Conservation (phyloP, 30 jellyfish, hydroid and myxozoan species). For the Pseudorhiza aurosa region DNA sequence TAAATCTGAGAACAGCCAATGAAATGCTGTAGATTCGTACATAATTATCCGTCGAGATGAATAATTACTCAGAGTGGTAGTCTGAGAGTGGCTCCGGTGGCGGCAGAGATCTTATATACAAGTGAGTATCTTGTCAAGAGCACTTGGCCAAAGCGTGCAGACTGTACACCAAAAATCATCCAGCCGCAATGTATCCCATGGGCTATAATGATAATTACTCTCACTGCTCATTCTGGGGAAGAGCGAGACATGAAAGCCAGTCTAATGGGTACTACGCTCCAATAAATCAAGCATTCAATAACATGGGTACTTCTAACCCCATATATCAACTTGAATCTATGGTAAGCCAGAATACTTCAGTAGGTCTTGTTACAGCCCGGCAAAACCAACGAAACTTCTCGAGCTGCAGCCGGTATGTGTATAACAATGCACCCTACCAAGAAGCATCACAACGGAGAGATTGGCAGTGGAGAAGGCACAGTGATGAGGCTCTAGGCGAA, state of each 20-base stretch:
- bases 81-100: slow-evolving; percentile 62
- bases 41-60: slow-evolving; percentile 66
- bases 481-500: slow-evolving; percentile 70
- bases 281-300: slow-evolving; percentile 65
- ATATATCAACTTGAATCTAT: slow-evolving; percentile 77
- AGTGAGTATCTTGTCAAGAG: slow-evolving; percentile 21
- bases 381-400: slow-evolving; percentile 62
- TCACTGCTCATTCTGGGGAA: slow-evolving; percentile 80
- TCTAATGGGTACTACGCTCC: slow-evolving; percentile 73
- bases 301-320: slow-evolving; percentile 80
- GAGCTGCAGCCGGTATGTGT: slow-evolving; percentile 64
- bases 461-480: slow-evolving; percentile 73
- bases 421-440: slow-evolving; percentile 42
- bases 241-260: slow-evolving; percentile 70
- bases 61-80: slow-evolving; percentile 62
- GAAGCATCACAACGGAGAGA: slow-evolving; percentile 62
- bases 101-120: slow-evolving; percentile 10
- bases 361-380: slow-evolving; percentile 80
- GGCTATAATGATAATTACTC: slow-evolving; percentile 56
- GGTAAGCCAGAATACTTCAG: slow-evolving; percentile 71
- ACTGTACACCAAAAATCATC: neutral
- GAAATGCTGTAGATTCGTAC: slow-evolving; percentile 36
- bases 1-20: slow-evolving; percentile 71
- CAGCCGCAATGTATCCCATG: slow-evolving; percentile 54
- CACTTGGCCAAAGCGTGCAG: slow-evolving; percentile 20